Conservation (phyloP, 2,113 vertebrate species). For the Chaetura pelagica region DNA sequence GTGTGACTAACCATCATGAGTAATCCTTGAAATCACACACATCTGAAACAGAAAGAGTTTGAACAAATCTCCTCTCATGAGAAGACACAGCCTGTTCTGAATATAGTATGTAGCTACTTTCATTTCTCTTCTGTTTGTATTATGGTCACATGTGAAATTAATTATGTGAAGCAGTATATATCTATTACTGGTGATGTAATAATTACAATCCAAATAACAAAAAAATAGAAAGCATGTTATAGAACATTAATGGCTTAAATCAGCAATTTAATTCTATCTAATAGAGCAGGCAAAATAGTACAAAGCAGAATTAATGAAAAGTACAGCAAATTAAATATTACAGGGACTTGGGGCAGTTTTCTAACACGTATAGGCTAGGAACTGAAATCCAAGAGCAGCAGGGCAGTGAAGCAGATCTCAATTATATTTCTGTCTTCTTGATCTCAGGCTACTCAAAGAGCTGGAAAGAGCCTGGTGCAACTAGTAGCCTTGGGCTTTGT, state of each 20-base stretch:
- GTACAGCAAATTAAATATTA: neutral
- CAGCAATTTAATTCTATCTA: conserved; percentile 8
- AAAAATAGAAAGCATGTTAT: neutral
- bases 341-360: neutral
- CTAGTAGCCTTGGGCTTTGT: neutral
- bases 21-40: conserved; percentile 34
- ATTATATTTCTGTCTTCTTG: neutral
- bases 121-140: neutral
- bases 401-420: neutral
- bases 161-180: neutral
- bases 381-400: neutral
- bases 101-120: neutral
- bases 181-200: neutral
- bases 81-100: neutral
- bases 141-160: neutral
- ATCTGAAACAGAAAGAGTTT: conserved; percentile 15
- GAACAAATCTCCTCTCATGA: conserved; percentile 14
- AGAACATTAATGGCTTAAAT: neutral
- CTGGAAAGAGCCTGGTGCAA: neutral
- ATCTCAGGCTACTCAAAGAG: neutral
- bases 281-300: neutral
- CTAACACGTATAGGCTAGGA: neutral
- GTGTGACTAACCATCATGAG: neutral
- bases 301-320: conserved; percentile 3
- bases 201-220: neutral